phyloP scores from a whole-genome alignment of 1,140 invertebrate genomes.

The Euwallacea similis region DNA sequence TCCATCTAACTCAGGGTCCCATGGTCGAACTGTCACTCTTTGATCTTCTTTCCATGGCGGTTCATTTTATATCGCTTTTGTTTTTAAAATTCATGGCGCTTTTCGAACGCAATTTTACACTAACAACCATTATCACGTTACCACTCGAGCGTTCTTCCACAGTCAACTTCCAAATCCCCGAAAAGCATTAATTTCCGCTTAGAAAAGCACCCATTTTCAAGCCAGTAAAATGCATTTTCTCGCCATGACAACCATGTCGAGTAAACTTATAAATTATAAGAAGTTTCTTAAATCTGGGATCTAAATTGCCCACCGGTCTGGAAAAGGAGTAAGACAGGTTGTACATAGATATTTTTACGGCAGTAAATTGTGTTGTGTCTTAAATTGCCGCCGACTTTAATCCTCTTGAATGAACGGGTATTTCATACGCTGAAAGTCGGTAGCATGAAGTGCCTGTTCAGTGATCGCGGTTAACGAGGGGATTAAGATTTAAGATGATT shows the following conservation, averaged over 20 bases:
- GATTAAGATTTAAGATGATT: slow-evolving; percentile 13
- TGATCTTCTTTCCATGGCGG: no score
- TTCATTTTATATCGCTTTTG: no score
- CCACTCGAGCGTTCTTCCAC: no score
- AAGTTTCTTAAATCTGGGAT: not conserved
- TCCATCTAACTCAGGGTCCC: no score
- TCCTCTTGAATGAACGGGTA: slow-evolving; percentile 13
- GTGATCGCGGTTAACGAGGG: slow-evolving; percentile 3
- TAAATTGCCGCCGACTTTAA: not conserved
- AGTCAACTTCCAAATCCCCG: no score
- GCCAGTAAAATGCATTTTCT: no score
- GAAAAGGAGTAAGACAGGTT: slow-evolving; percentile 7
- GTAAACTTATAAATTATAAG: slow-evolving; percentile 16
- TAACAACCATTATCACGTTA: no score
- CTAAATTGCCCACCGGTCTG: slow-evolving; percentile 13
- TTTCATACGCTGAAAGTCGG: not conserved
- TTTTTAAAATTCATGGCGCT: no score
- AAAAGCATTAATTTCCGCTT: no score
- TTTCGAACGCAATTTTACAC: no score
- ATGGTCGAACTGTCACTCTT: no score
- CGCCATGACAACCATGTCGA: not conserved
- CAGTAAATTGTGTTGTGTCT: slow-evolving; percentile 7
- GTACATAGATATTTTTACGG: slow-evolving; percentile 2
- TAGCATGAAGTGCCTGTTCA: not conserved
- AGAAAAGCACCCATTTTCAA: no score